phyloP scores from a whole-genome alignment of 2,113 vertebrate species.

The Tachuris rubrigastra region DNA sequence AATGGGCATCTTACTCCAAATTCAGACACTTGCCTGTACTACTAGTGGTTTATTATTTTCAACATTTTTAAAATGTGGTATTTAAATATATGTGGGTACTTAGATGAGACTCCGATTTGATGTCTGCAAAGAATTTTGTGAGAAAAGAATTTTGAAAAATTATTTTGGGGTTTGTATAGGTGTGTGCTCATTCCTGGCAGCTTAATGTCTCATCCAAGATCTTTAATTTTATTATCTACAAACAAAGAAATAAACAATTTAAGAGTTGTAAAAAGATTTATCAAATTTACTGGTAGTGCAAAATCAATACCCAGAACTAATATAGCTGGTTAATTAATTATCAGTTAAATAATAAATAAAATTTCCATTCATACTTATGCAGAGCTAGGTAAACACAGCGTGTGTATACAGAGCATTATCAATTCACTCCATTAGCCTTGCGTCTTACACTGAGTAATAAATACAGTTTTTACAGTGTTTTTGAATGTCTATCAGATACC shows the following conservation, averaged over 20 bases:
- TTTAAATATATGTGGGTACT: not conserved
- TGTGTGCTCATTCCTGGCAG: not conserved
- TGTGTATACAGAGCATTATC: not conserved
- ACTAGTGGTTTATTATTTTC: not conserved
- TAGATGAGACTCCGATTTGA: not conserved
- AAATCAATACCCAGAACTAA: conserved; percentile 7
- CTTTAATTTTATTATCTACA: not conserved
- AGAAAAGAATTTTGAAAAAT: not conserved
- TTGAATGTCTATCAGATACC: not conserved
- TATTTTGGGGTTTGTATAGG: not conserved
- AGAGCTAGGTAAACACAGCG: not conserved
- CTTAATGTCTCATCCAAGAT: not conserved
- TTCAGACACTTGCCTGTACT: not conserved
- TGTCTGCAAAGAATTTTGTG: not conserved
- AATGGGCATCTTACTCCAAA: not conserved
- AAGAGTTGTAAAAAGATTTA: conserved; percentile 1
- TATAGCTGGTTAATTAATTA: not conserved
- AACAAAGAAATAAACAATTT: not conserved
- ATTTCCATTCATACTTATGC: not conserved
- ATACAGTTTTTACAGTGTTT: not conserved
- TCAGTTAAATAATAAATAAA: conserved; percentile 9
- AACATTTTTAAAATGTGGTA: not conserved
- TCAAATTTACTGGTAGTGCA: not conserved
- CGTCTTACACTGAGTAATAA: not conserved
- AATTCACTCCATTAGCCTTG: not conserved